These are phyloP conservation scores for Dendroctonus valens DNA, from an alignment of 1,140 invertebrate species.

Conservation along the genomic window DNA sequence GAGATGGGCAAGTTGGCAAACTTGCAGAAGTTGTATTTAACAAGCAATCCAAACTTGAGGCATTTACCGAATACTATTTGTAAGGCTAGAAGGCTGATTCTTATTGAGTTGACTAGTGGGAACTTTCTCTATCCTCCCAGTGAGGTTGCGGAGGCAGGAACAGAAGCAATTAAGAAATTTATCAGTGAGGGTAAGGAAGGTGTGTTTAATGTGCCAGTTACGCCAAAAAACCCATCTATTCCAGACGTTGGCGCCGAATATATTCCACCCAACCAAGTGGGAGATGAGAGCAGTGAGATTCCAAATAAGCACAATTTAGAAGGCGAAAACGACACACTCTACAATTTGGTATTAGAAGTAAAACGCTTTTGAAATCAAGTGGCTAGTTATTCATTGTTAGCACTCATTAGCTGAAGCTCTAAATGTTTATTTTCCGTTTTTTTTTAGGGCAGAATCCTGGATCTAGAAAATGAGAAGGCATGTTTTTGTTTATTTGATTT, in stretches of 20 bases:
- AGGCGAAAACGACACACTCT: too few relatives aligned
- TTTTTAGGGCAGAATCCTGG: slow-evolving; percentile 60
- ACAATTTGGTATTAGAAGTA: too few relatives aligned
- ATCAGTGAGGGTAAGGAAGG: slow-evolving; percentile 54
- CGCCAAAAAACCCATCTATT: background rate
- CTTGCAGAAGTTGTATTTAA: slow-evolving; percentile 59
- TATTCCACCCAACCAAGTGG: slow-evolving; percentile 19
- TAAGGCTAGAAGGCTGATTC: slow-evolving; percentile 56
- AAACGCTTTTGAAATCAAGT: too few relatives aligned
- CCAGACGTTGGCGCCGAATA: slow-evolving; percentile 39
- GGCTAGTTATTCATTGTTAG: too few relatives aligned
- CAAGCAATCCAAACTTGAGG: slow-evolving; percentile 58
- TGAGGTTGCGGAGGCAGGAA: slow-evolving; percentile 59
- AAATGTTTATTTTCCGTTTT: slow-evolving; percentile 9
- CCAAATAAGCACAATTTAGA: slow-evolving; percentile 6
- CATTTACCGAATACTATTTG: slow-evolving; percentile 63
- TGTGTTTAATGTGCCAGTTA: background rate
- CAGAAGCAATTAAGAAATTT: slow-evolving; percentile 66
- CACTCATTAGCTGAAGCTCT: too few relatives aligned
- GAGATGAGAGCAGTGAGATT: background rate
- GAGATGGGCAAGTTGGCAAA: slow-evolving; percentile 61
- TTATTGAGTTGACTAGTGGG: slow-evolving; percentile 61
- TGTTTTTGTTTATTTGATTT: slow-evolving; percentile 48
- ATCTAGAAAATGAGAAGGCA: slow-evolving; percentile 63
- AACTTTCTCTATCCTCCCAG: slow-evolving; percentile 63